Conservation (phyloP, 1,140 invertebrate genomes). For the Hypsibius dujardini region DNA sequence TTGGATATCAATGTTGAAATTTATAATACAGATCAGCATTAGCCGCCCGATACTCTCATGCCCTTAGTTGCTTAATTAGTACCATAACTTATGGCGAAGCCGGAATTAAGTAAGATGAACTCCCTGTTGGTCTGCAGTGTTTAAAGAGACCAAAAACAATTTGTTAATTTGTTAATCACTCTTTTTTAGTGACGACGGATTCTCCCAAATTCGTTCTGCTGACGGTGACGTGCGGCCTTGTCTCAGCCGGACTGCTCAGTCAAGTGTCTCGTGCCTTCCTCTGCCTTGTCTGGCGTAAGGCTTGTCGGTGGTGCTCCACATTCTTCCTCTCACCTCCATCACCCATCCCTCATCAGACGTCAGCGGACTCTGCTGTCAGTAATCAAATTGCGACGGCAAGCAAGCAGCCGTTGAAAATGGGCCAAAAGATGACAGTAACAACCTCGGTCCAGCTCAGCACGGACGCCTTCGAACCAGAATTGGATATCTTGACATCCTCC, state of each 20-base stretch:
- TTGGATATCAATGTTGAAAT: too few relatives aligned
- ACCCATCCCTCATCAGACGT: background rate
- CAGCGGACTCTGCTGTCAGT: background rate
- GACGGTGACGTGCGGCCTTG: slow-evolving; percentile 1
- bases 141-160: too few relatives aligned
- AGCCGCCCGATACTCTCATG: too few relatives aligned
- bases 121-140: too few relatives aligned
- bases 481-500: background rate
- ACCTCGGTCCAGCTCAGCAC: slow-evolving; percentile 4
- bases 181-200: background rate
- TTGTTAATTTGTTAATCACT: too few relatives aligned
- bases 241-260: background rate
- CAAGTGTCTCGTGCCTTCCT: background rate
- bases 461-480: background rate
- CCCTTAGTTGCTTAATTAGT: too few relatives aligned
- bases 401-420: background rate
- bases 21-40: too few relatives aligned
- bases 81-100: too few relatives aligned
- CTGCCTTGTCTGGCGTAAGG: background rate
- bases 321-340: background rate
- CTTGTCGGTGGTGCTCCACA: background rate
- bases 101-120: too few relatives aligned
- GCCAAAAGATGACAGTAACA: slow-evolving; percentile 10
- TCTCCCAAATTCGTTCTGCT: background rate
- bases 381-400: background rate